phyloP scores from a whole-genome alignment of 2,113 vertebrate genomes.

The Dunckerocampus dactyliophorus region DNA sequence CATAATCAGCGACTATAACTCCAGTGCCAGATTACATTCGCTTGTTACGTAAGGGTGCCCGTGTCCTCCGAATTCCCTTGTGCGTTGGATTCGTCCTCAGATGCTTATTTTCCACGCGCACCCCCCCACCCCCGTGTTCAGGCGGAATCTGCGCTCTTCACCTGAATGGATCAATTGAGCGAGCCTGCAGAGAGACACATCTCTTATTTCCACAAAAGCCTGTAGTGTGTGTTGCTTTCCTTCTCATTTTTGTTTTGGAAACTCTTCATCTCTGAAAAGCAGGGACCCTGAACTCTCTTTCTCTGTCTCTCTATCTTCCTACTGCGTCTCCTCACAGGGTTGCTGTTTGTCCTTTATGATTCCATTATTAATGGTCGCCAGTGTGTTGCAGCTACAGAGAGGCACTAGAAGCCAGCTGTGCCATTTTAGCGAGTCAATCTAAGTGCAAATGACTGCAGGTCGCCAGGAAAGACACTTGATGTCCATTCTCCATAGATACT shows the following conservation, averaged over 20 bases:
- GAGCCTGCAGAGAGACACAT: slow-evolving; percentile 19
- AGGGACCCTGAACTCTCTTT: slow-evolving; percentile 44
- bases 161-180: slow-evolving; percentile 51
- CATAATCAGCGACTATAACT: slow-evolving; percentile 58
- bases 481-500: slow-evolving; percentile 55
- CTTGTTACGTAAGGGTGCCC: slow-evolving; percentile 52
- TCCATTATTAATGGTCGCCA: slow-evolving; percentile 61
- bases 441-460: slow-evolving; percentile 73
- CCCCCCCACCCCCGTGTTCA: too few relatives aligned
- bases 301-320: slow-evolving; percentile 16
- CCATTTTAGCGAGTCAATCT: slow-evolving; percentile 69
- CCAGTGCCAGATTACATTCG: slow-evolving; percentile 62
- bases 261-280: slow-evolving; percentile 24
- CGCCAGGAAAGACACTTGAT: slow-evolving; percentile 58
- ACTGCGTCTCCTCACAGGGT: slow-evolving; percentile 38
- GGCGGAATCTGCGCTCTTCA: slow-evolving; percentile 28
- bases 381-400: slow-evolving; percentile 33
- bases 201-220: slow-evolving; percentile 37
- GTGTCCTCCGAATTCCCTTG: slow-evolving; percentile 47
- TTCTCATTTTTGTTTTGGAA: slow-evolving; percentile 45
- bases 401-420: slow-evolving; percentile 44
- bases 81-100: slow-evolving; percentile 39
- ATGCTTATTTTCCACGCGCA: slow-evolving; percentile 35
- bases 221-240: slow-evolving; percentile 46
- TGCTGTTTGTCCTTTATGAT: slow-evolving; percentile 55